Base-by-base conservation (phyloP, 2,888 invertebrate genomes). In the Drosophila macrospina region DNA sequence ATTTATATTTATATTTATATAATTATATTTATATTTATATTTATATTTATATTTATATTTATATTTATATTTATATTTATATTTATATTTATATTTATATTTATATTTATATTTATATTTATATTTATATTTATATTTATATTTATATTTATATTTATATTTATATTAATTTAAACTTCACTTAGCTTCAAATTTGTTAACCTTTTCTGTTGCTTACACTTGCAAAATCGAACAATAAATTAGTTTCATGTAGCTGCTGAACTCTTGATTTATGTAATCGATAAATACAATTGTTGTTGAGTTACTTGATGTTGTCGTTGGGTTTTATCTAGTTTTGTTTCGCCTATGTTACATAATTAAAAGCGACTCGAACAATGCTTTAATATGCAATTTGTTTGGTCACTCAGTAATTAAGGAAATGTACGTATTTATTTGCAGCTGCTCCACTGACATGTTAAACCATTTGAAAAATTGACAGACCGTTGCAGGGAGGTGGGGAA, bases 331-430 rank as follows among this genome's bases (percentile, higher is more conserved):
- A 42, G 48, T 45, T 72, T 60, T 30, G n/a, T 66, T 61, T 44
- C 26, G 50, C 42, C 39, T 30, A 30, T 62, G 63, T 84, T 85
- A 51, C 71, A 78, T 85, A 85, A 81, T 85, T 71, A 51, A 57
- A 74, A 48, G 57, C 56, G 36, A 67, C 39, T 41, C 44, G 48
- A 52, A 77, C 57, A 80, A 63, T 72, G 71, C 59, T 52, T 60
- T 59, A 66, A 79, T 73, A 76, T 82, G 71, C 74, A 77, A 66
- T 85, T 78, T 75, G 65, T 67, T 65, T 55, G 64, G 55, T 57
- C 66, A 52, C 52, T 71, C 52, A 50, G 64, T 69, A 86, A 86
- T 88, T 82, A 88, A 78, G 72, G 76, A 88, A 86, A 82, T 74
- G 34, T 44, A 55, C 47, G n/a, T 36, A 54, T 55, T 63, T 64